These are phyloP conservation scores for Caerostris darwini DNA, from an alignment of 1,140 invertebrate genomes.

Conservation along the genomic window DNA sequence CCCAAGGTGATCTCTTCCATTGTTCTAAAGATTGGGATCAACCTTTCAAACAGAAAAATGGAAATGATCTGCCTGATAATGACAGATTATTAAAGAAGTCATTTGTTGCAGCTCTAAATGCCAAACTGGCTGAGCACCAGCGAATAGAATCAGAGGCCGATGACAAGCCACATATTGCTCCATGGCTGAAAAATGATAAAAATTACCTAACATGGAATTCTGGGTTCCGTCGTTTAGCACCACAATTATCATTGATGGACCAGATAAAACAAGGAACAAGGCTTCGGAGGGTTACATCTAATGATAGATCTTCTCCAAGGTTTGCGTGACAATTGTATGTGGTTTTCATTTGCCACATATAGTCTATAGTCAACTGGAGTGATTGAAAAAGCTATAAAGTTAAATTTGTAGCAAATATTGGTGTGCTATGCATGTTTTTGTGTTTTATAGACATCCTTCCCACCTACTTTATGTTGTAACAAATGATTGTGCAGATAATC, in stretches of 20 bases:
- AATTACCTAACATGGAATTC: conserved; percentile 56
- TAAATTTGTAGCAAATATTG: not conserved
- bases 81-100: conserved; percentile 53
- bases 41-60: conserved; percentile 46
- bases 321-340: conserved; percentile 77
- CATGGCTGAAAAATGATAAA: conserved; percentile 66
- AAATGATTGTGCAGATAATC: not conserved
- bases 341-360: conserved; percentile 78
- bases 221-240: not conserved
- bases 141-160: not conserved
- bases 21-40: conserved; percentile 61
- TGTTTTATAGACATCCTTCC: conserved; percentile 30
- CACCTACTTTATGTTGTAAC: conserved; percentile 24
- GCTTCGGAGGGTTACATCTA: conserved; percentile 84
- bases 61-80: conserved; percentile 23
- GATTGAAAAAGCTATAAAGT: not conserved
- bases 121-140: conserved; percentile 67
- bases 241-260: conserved; percentile 89
- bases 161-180: conserved; percentile 45
- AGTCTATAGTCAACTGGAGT: conserved; percentile 62
- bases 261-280: conserved; percentile 93
- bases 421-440: conserved; percentile 24
- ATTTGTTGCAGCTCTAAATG: conserved; percentile 74
- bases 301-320: conserved; percentile 87
- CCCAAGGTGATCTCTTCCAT: conserved; percentile 59